These are phyloP conservation scores for Polietes domitor DNA, from an alignment of 2,888 invertebrate species.

Conservation along the genomic window DNA sequence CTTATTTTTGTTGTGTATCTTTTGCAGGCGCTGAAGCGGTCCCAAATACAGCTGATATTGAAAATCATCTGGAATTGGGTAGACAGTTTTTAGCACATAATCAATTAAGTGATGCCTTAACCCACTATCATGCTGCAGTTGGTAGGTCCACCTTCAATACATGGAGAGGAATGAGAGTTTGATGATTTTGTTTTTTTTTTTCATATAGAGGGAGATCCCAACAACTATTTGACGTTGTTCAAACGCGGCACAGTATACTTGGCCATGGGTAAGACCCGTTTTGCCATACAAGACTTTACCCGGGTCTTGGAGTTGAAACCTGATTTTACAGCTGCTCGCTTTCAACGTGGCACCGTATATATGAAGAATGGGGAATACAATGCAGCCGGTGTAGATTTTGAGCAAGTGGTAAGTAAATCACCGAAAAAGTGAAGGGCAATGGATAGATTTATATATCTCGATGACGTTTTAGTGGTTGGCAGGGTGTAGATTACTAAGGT, in stretches of 20 bases:
- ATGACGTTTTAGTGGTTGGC: no score
- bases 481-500: no score
- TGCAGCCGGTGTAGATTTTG: slow-evolving; percentile 91
- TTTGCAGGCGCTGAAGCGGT: slow-evolving; percentile 84
- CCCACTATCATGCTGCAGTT: slow-evolving; percentile 98
- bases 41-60: slow-evolving; percentile 88
- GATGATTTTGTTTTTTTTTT: slow-evolving; percentile 12
- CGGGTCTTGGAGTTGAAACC: slow-evolving; percentile 96
- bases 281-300: slow-evolving; percentile 96
- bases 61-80: slow-evolving; percentile 96
- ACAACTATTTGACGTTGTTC: slow-evolving; percentile 97
- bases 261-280: slow-evolving; percentile 96
- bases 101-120: slow-evolving; percentile 96
- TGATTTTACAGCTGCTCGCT: slow-evolving; percentile 93
- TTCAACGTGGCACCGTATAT: slow-evolving; percentile 93
- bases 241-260: slow-evolving; percentile 97
- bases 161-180: neutral
- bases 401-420: slow-evolving; percentile 92
- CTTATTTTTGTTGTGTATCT: slow-evolving; percentile 65
- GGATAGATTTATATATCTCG: no score
- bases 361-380: slow-evolving; percentile 94
- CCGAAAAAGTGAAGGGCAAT: no score
- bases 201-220: slow-evolving; percentile 93
- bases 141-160: slow-evolving; percentile 86
- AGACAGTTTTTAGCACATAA: slow-evolving; percentile 95